Percentiles rank a stretch among this genome's conserved stretches.
Evolutionary conservation across 2,113 vertebrate genomes (phyloP).

Genomic region (Tympanuchus pallidicinctus): DNA sequence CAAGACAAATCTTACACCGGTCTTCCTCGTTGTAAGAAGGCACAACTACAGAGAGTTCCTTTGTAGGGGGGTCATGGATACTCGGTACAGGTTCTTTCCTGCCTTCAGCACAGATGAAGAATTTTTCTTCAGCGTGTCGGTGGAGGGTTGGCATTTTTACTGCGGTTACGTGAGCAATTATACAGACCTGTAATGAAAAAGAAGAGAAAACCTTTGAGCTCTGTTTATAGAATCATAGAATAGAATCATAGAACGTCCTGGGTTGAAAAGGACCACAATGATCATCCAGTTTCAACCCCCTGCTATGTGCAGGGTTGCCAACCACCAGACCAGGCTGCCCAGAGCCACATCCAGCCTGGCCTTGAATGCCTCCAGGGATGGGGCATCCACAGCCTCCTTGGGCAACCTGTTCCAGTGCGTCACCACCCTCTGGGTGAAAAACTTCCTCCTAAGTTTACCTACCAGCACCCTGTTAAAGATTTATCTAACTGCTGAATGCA

Average conservation of each 20-base stretch:
- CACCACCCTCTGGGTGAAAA: no score
- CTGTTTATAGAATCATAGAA: background rate
- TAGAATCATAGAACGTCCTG: no score
- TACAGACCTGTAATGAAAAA: slow-evolving; percentile 76
- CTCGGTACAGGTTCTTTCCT: slow-evolving; percentile 83
- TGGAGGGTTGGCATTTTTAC: slow-evolving; percentile 75
- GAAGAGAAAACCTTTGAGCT: background rate
- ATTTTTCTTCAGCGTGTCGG: slow-evolving; percentile 84
- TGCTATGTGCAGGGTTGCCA: no score
- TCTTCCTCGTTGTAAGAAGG: slow-evolving; percentile 95
- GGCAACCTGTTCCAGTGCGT: no score
- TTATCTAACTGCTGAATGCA: background rate
- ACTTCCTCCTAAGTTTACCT: no score
- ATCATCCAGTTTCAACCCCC: no score
- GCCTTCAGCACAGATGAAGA: slow-evolving; percentile 79
- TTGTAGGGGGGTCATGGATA: slow-evolving; percentile 83
- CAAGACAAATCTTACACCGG: slow-evolving; percentile 74
- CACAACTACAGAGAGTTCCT: slow-evolving; percentile 90
- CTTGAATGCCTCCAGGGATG: no score
- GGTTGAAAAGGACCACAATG: no score
- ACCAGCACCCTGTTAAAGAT: background rate
- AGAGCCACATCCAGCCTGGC: no score
- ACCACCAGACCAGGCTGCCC: no score
- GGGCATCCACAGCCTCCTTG: no score
- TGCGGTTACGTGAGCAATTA: slow-evolving; percentile 87